phyloP scores from a whole-genome alignment of 2,888 invertebrate species.

The Pemphredon lugubris region DNA sequence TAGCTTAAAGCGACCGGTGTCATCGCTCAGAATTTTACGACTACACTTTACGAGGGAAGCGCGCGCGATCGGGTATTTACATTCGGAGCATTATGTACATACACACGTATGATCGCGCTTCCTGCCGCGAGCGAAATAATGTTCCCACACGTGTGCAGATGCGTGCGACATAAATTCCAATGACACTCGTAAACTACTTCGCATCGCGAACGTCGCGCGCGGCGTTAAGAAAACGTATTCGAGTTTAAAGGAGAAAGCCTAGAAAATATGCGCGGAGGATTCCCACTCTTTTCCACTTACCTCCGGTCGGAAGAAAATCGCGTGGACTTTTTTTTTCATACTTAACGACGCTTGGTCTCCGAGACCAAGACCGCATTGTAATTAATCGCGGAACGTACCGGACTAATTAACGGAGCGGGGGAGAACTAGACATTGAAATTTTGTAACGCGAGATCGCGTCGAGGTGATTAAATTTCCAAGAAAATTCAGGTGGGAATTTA shows the following conservation, averaged over 20 bases:
- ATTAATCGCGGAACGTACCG: no score
- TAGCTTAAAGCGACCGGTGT: no score
- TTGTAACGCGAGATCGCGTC: no score
- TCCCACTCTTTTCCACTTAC: neutral
- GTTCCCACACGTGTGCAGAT: neutral
- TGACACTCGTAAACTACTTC: neutral
- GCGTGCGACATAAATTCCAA: neutral
- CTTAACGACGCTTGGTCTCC: no score
- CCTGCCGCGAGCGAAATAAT: slow-evolving; percentile 3
- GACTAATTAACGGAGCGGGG: no score
- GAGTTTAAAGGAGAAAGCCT: neutral
- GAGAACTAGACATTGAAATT: no score
- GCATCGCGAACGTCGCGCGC: neutral
- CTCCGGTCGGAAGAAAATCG: neutral
- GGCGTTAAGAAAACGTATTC: neutral
- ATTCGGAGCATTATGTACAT: slow-evolving; percentile 13
- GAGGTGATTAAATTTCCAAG: no score
- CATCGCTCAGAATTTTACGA: no score
- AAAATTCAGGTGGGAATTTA: no score
- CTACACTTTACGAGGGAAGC: no score
- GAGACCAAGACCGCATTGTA: no score
- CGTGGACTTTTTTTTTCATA: no score
- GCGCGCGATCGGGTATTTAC: slow-evolving; percentile 8
- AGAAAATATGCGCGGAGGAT: neutral
- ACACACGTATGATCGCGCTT: slow-evolving; percentile 3